Percentiles rank a stretch among this genome's conserved stretches.
Conservation (phyloP, 2,888 invertebrate genomes). For the Pandemis corylana region DNA sequence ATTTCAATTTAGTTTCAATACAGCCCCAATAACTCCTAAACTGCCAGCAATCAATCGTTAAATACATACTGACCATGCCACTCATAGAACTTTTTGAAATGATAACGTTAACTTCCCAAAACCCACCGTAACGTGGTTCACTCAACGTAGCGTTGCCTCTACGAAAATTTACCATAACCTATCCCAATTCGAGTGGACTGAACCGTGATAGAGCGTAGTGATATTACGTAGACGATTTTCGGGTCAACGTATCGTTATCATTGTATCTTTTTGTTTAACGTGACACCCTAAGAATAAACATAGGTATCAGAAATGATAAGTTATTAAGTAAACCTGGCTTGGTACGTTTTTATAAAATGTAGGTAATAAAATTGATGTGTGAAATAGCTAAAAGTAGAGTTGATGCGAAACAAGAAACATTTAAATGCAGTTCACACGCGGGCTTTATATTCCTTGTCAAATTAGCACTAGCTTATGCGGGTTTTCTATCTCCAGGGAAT, state of each 20-base stretch:
- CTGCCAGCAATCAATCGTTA: not conserved
- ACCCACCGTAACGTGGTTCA: not conserved
- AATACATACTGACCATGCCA: not conserved
- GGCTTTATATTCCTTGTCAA: not conserved
- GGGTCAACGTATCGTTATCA: constrained; percentile 23
- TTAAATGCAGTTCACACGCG: not conserved
- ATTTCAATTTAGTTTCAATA: not conserved
- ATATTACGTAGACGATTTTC: constrained; percentile 10
- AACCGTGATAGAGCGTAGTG: not conserved
- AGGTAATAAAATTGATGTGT: not conserved
- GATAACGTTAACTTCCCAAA: not conserved
- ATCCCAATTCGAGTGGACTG: not conserved
- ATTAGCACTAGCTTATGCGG: not conserved
- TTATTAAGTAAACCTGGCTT: constrained; percentile 3
- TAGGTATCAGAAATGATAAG: not conserved
- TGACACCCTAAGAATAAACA: constrained; percentile 15
- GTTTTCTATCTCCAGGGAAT: too few relatives aligned
- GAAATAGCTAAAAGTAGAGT: not conserved
- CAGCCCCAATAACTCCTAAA: not conserved
- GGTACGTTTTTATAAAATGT: not conserved
- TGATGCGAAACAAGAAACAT: too few relatives aligned
- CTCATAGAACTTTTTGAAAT: not conserved
- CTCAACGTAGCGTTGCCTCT: not conserved
- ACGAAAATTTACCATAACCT: not conserved
- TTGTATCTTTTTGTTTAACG: constrained; percentile 7